Conservation (phyloP, 2,888 invertebrate species). For the Morpho helenor region DNA sequence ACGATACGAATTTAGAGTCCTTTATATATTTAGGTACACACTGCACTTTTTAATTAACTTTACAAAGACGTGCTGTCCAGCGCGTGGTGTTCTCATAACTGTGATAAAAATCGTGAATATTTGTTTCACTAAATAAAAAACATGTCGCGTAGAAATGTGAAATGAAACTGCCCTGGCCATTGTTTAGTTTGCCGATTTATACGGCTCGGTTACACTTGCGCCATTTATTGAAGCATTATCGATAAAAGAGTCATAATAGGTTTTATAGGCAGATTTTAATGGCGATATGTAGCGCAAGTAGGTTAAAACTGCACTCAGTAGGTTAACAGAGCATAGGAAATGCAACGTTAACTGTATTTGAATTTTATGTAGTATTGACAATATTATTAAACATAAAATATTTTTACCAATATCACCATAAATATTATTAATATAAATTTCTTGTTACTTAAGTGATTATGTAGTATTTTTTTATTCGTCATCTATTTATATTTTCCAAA, state of each 20-base stretch:
- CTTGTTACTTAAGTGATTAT: too few species aligned
- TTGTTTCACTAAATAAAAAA: constrained; percentile 66
- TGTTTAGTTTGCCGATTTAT: constrained; percentile 80
- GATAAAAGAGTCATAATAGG: constrained; percentile 74
- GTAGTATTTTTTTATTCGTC: too few species aligned
- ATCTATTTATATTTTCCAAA: too few species aligned
- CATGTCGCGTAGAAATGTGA: constrained; percentile 70
- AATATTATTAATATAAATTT: too few species aligned
- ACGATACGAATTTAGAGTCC: constrained; percentile 39
- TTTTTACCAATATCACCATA: too few species aligned
- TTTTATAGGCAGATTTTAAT: constrained; percentile 73
- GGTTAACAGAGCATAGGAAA: constrained; percentile 32
- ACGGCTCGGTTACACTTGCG: constrained; percentile 77
- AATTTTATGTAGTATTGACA: too few species aligned
- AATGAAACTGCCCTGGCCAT: constrained; percentile 72
- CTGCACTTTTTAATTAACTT: constrained; percentile 65
- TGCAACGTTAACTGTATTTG: not conserved
- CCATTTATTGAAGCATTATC: constrained; percentile 77
- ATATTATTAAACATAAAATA: too few species aligned
- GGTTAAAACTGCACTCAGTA: constrained; percentile 53
- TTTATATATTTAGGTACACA: constrained; percentile 52
- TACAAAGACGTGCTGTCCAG: constrained; percentile 69
- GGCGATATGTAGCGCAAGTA: constrained; percentile 53
- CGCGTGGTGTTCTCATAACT: constrained; percentile 73
- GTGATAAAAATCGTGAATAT: constrained; percentile 65